Evolutionary conservation across 2,888 invertebrate species (phyloP).

Genomic region (Cryptosula pallasiana): DNA sequence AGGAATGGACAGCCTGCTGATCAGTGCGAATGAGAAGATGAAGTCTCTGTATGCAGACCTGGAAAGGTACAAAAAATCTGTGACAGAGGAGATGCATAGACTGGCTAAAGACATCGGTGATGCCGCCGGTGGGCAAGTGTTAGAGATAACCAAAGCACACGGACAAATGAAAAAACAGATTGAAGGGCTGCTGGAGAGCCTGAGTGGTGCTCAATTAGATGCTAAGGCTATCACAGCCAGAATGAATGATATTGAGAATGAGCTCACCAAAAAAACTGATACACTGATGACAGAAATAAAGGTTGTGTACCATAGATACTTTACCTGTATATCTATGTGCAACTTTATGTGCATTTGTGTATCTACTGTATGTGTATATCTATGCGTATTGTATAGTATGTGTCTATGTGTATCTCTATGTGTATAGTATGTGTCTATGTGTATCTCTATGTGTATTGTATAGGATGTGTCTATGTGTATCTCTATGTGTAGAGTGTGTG

Average conservation of each 20-base stretch:
- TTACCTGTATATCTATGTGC: no score
- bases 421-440: no score
- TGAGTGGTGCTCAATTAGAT: background rate
- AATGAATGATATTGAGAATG: slow-evolving; percentile 17
- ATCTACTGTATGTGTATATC: no score
- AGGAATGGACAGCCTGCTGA: slow-evolving; percentile 11
- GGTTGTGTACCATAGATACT: no score
- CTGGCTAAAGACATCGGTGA: slow-evolving; percentile 7
- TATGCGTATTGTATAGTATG: no score
- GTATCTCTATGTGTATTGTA: no score
- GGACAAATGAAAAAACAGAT: slow-evolving; percentile 15
- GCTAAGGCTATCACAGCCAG: background rate
- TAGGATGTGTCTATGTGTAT: no score
- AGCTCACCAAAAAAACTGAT: background rate
- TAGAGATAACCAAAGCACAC: slow-evolving; percentile 12
- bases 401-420: no score
- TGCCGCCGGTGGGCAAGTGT: background rate
- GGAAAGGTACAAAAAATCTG: slow-evolving; percentile 19
- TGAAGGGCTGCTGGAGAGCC: background rate
- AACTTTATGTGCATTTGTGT: no score
- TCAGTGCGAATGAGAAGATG: slow-evolving; percentile 3
- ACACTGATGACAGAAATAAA: slow-evolving; percentile 5
- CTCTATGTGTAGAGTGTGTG: no score
- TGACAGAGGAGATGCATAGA: slow-evolving; percentile 14
- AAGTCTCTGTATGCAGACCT: slow-evolving; percentile 14